These are phyloP conservation scores for Siderastrea radians DNA, from an alignment of 92 coral and sea anemone genomes.

Conservation along the genomic window DNA sequence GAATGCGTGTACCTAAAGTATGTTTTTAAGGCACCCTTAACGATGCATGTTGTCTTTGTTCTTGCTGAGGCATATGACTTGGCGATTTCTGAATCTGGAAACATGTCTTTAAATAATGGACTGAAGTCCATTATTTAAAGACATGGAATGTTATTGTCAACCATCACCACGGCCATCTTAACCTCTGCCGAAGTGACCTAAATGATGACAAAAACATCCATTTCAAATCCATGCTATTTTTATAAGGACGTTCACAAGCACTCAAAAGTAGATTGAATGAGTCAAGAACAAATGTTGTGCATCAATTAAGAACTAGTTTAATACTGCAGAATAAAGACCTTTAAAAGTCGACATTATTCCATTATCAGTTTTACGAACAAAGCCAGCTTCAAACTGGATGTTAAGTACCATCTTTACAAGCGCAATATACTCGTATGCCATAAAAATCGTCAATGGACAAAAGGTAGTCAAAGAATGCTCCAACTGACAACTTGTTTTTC, in stretches of 20 bases:
- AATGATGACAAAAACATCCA: not conserved
- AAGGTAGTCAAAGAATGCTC: too few species aligned
- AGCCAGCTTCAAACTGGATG: too few species aligned
- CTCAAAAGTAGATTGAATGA: not conserved
- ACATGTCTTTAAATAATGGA: constrained; percentile 60
- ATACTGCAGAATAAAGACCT: too few species aligned
- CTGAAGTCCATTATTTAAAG: constrained; percentile 79
- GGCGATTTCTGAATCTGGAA: constrained; percentile 79
- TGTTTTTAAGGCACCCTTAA: constrained; percentile 73
- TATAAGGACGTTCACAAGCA: not conserved
- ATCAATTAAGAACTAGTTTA: too few species aligned
- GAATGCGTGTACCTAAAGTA: constrained; percentile 77
- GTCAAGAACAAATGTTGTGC: too few species aligned
- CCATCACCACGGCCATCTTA: constrained; percentile 33
- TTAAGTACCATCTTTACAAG: too few species aligned
- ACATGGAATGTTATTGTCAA: constrained; percentile 22
- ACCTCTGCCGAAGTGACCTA: constrained; percentile 46
- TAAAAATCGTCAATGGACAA: too few species aligned
- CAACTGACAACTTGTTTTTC: too few species aligned
- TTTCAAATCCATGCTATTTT: not conserved
- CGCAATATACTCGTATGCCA: too few species aligned
- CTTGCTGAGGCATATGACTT: constrained; percentile 65
- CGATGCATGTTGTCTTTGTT: constrained; percentile 77
- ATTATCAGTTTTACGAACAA: too few species aligned
- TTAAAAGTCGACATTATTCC: too few species aligned